A percentile compares a stretch with the other conserved stretches of the same genome.
These are phyloP conservation scores for Gallinago nigripennis DNA, from an alignment of 2,797 vertebrate species.

Conservation along the genomic window DNA sequence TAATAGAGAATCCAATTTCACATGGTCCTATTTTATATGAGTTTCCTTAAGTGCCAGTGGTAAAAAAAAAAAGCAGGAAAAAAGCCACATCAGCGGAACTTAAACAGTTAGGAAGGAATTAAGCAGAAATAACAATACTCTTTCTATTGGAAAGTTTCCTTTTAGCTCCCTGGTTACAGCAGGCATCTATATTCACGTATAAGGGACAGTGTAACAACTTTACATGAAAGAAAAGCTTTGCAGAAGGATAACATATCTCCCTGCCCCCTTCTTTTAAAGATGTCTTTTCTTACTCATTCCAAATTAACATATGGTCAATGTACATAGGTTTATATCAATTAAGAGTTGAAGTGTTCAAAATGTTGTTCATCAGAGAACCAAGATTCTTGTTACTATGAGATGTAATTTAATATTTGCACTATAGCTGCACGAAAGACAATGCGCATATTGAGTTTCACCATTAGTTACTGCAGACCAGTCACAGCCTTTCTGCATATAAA, in stretches of 20 bases:
- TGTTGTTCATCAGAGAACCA: conserved; percentile 24
- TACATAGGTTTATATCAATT: conserved; percentile 33
- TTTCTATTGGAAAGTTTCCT: neutral
- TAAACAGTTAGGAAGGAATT: neutral
- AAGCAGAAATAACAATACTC: neutral
- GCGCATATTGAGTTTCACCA: conserved; percentile 50
- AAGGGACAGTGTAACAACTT: neutral
- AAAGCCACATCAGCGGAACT: neutral
- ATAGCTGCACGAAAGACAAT: conserved; percentile 51
- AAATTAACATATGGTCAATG: conserved; percentile 43
- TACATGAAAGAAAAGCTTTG: neutral
- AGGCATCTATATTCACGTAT: neutral
- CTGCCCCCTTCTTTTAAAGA: neutral
- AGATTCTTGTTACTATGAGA: neutral
- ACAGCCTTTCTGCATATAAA: conserved; percentile 49
- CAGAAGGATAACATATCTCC: neutral
- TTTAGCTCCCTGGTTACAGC: neutral
- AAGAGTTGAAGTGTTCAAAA: conserved; percentile 56
- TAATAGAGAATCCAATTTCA: neutral
- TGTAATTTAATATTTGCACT: conserved; percentile 56
- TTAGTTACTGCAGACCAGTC: conserved; percentile 44
- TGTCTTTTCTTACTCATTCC: conserved; percentile 36
- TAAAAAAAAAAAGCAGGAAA: neutral
- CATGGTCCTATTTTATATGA: neutral
- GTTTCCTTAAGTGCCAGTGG: neutral